phyloP scores from a whole-genome alignment of 2,797 vertebrate species.

The Clarias pachynema region DNA sequence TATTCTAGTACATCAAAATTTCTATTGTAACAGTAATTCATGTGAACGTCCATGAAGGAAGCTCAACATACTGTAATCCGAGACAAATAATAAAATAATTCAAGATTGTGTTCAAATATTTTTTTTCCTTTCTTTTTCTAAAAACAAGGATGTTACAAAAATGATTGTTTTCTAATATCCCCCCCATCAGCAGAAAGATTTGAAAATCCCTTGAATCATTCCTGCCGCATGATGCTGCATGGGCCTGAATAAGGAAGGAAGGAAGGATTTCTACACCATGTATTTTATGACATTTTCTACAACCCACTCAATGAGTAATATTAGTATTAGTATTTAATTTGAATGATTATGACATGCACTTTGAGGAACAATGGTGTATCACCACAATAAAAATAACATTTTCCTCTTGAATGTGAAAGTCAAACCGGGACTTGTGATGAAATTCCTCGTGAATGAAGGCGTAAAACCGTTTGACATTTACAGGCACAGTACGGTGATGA shows the following conservation, averaged over 20 bases:
- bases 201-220: background rate
- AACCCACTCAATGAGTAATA: conserved; percentile 3
- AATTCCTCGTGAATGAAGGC: no score
- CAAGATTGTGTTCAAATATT: background rate
- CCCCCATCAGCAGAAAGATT: background rate
- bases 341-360: background rate
- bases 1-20: background rate
- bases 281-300: background rate
- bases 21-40: background rate
- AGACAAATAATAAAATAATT: background rate
- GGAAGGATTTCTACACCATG: background rate
- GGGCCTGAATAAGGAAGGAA: background rate
- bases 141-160: background rate
- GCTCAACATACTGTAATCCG: background rate
- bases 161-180: background rate
- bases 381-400: background rate
- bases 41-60: background rate
- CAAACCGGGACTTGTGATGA: no score
- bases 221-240: no score
- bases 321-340: background rate
- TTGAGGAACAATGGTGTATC: background rate
- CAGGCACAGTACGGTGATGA: no score
- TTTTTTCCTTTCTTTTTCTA: background rate
- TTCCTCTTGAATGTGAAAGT: no score
- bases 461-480: no score